Evolutionary conservation across 2,113 vertebrate genomes (phyloP), one percentile per base, ranked within the genome.

Genomic region (Phylloscopus whistleri): DNA sequence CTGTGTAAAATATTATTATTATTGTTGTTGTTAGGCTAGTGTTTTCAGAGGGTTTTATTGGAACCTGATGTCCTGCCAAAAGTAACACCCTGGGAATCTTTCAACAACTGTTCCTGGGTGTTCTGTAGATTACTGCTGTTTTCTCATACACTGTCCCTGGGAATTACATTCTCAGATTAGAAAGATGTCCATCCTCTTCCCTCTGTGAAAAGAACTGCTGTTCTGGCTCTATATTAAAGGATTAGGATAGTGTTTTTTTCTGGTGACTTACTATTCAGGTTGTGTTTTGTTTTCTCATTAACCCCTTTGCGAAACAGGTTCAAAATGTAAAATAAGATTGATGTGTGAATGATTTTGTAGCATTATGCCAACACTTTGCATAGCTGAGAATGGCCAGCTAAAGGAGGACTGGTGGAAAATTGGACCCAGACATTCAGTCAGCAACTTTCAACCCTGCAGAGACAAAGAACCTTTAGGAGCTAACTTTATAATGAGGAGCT

Each of bases 51-150:
- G n/a, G 18, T 95, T 96, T 96, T 94, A 60, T 68, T 92, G 83
- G 96, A 94, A 97, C 94, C 69, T 64, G 85, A 84, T 95, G 96
- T 96, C 93, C 96, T 96, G 94, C 94, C 96, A 96, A 75, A 94
- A 90, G 90, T 84, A 92, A 96, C 92, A 96, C 95, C 88, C 96
- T 79, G 80, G 58, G 94, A 96, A 84, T 92, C 92, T 95, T 95
- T 94, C 90, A 92, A 52, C 88, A 89, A 92, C 76, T 68, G 80
- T 94, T 96, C 83, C 95, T 97, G 95, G 95, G 94, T 96, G 94
- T 93, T 95, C 94, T 94, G 90, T 87, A 84, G 87, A 88, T 95
- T 81, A 81, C 26, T 87, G 80, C 76, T 97, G 79, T 90, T 96
- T 96, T 83, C 87, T 96, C 79, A 84, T 94, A 33, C 80, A 10